phyloP scores from a whole-genome alignment of 1,140 invertebrate genomes.

The Drosophila pandora region DNA sequence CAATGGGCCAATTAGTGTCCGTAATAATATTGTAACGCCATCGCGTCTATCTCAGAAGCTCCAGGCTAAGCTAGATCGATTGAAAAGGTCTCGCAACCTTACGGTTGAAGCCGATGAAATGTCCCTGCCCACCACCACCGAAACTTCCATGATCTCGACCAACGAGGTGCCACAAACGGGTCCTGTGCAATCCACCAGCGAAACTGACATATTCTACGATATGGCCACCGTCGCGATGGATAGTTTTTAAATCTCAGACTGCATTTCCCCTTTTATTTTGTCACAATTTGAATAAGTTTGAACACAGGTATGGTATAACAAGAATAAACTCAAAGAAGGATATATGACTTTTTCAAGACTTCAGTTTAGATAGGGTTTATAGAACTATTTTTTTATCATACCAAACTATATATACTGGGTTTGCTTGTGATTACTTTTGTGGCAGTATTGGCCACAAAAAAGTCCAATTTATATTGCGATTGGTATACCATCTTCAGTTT shows the following conservation, averaged over 20 bases:
- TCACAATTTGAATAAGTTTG: not conserved
- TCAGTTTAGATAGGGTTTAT: too few relatives aligned
- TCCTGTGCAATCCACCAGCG: not conserved
- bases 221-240: not conserved
- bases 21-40: constrained; percentile 15
- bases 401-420: too few relatives aligned
- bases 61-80: constrained; percentile 3
- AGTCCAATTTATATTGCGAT: constrained; percentile 15
- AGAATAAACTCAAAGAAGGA: not conserved
- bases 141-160: too few relatives aligned
- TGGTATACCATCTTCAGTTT: constrained; percentile 29
- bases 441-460: not conserved
- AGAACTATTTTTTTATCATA: too few relatives aligned
- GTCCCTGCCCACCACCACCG: too few relatives aligned
- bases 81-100: not conserved
- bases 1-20: not conserved
- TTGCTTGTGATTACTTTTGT: not conserved
- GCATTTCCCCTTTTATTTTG: not conserved
- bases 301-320: not conserved
- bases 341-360: too few relatives aligned
- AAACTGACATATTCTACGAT: constrained; percentile 21
- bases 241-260: not conserved
- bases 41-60: not conserved
- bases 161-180: not conserved
- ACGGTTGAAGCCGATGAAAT: not conserved